Conservation (phyloP, 1,140 invertebrate genomes). For the Polypedilum vanderplanki region DNA sequence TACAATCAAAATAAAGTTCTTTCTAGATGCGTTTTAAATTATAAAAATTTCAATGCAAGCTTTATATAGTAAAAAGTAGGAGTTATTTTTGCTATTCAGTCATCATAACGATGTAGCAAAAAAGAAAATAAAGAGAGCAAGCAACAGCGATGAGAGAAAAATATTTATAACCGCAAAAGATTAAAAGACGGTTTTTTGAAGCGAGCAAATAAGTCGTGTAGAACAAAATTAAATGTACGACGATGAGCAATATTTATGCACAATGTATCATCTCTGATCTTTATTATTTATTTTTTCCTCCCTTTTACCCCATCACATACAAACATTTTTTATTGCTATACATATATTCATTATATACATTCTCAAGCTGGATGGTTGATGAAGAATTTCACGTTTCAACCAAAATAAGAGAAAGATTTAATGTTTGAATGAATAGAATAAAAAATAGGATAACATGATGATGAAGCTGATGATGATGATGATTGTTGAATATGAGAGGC, state of each 20-base stretch:
- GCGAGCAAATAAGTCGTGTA: not conserved
- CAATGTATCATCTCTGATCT: slow-evolving; percentile 17
- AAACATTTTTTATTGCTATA: not conserved
- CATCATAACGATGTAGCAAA: too few relatives aligned
- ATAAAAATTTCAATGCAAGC: too few relatives aligned
- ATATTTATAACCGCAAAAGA: not conserved
- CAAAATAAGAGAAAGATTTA: not conserved
- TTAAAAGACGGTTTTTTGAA: not conserved
- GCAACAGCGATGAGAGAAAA: not conserved
- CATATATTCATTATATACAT: not conserved
- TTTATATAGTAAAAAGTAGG: too few relatives aligned
- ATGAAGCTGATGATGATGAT: not conserved
- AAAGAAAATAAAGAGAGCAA: too few relatives aligned
- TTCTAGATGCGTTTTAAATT: too few relatives aligned
- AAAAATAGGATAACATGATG: not conserved
- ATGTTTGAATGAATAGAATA: slow-evolving; percentile 4
- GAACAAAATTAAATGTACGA: slow-evolving; percentile 8
- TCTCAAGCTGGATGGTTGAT: not conserved
- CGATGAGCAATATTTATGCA: slow-evolving; percentile 17
- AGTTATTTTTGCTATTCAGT: too few relatives aligned
- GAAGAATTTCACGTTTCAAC: not conserved
- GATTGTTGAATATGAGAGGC: not conserved
- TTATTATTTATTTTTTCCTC: slow-evolving; percentile 4
- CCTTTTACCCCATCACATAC: not conserved
- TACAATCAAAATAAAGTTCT: too few relatives aligned